Evolutionary conservation across 2,797 vertebrate genomes (phyloP).

Genomic region (Coccyzus lansbergi): DNA sequence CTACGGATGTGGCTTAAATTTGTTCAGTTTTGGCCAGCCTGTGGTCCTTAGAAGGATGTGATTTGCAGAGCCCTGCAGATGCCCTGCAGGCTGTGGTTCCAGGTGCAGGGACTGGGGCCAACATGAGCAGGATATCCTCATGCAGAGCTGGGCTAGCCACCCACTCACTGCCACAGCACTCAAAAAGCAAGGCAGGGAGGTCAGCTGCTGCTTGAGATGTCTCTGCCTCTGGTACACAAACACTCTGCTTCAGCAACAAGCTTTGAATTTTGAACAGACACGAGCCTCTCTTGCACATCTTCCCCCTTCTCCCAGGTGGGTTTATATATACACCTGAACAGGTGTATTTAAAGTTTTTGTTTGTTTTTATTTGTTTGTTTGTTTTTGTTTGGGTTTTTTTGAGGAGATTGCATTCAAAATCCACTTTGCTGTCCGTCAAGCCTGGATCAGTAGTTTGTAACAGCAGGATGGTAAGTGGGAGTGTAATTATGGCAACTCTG

Average conservation of each 20-base stretch:
- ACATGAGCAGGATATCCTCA: background rate
- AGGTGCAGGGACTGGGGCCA: background rate
- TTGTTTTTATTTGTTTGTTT: background rate
- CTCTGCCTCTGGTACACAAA: background rate
- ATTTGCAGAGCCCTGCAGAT: background rate
- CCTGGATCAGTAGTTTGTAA: background rate
- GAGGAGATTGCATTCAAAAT: background rate
- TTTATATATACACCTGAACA: background rate
- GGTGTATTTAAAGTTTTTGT: background rate
- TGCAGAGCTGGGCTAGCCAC: background rate
- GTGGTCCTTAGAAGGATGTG: rapidly evolving
- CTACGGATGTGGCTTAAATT: background rate
- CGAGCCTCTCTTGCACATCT: background rate
- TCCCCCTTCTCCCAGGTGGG: rapidly evolving
- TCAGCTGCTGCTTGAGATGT: rapidly evolving
- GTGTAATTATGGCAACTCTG: background rate
- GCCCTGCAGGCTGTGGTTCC: background rate
- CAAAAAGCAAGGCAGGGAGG: background rate
- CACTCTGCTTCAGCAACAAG: background rate
- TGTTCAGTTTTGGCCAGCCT: background rate
- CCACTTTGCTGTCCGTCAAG: background rate
- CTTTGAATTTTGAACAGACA: background rate
- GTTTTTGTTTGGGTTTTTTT: background rate
- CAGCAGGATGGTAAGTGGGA: background rate
- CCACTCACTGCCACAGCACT: background rate